phyloP scores from a whole-genome alignment of 2,888 invertebrate genomes.

The Notodromas monacha region DNA sequence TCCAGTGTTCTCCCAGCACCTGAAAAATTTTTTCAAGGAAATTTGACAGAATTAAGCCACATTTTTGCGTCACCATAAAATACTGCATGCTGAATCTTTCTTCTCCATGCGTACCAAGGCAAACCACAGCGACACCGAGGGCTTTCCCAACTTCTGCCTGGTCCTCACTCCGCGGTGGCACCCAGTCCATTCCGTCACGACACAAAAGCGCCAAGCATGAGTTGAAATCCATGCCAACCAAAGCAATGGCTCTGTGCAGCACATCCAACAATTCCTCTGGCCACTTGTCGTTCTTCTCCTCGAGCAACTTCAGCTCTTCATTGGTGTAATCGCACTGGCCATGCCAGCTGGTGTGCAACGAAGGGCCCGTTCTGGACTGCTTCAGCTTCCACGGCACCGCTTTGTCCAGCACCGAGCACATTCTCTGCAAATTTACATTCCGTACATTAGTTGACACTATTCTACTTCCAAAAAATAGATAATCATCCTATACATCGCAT shows the following conservation, averaged over 20 bases:
- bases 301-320: conserved; percentile 14
- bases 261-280: conserved; percentile 13
- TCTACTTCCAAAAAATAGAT: conserved; percentile 9
- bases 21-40: too few species aligned
- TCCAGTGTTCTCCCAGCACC: too few species aligned
- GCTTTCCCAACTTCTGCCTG: conserved; percentile 15
- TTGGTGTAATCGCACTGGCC: conserved; percentile 19
- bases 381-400: conserved; percentile 12
- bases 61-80: too few species aligned
- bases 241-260: conserved; percentile 12
- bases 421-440: conserved; percentile 12
- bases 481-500: too few species aligned
- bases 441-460: conserved; percentile 9
- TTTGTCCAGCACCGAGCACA: too few species aligned
- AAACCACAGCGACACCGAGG: conserved; percentile 11
- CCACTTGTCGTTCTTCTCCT: conserved; percentile 13
- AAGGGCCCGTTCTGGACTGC: too few species aligned
- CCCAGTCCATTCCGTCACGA: conserved; percentile 18
- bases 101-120: conserved; percentile 11
- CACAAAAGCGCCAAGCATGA: conserved; percentile 19
- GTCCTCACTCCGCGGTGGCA: conserved; percentile 19
- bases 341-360: too few species aligned
- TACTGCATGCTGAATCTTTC: conserved; percentile 5
- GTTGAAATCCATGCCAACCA: conserved; percentile 17
- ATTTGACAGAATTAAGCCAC: too few species aligned